phyloP scores from a whole-genome alignment of 1,140 invertebrate species.

The Bombyx mori region ASM3026992v2 NC_085107.1:17780501-17781000 shows the following conservation, averaged over 20 bases:
- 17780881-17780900: background rate
- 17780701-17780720: background rate
- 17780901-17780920: background rate
- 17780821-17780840: too few species aligned
- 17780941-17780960: too few species aligned
- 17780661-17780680: background rate
- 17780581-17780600: conserved; percentile 48
- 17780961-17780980: too few species aligned
- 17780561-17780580: conserved; percentile 57
- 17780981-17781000: too few species aligned
- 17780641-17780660: too few species aligned
- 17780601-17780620: conserved; percentile 27
- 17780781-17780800: too few species aligned
- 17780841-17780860: background rate
- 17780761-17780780: too few species aligned
- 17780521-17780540: conserved; percentile 36
- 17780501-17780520: conserved; percentile 40
- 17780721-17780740: too few species aligned
- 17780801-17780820: too few species aligned
- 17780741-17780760: too few species aligned
- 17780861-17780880: background rate
- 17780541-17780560: conserved; percentile 65
- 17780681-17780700: background rate
- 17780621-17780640: conserved; percentile 6
- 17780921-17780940: background rate